These are phyloP conservation scores for Podargus strigoides DNA, from an alignment of 2,797 vertebrate species.

Conservation along the genomic window DNA sequence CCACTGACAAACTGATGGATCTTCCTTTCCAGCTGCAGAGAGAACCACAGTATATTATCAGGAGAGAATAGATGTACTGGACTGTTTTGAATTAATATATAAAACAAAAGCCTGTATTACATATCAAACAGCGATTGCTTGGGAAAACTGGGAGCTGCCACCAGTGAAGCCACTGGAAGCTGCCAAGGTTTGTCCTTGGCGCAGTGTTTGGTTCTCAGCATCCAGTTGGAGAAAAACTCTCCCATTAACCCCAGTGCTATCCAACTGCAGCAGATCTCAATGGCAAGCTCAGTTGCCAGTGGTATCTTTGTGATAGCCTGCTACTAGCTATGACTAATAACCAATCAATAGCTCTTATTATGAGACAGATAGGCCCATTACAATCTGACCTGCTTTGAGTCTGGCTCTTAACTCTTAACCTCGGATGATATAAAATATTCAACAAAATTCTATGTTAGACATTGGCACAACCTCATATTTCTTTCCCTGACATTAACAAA, in stretches of 20 bases:
- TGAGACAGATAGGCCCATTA: not conserved
- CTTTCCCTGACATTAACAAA: conserved; percentile 4
- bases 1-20: not conserved
- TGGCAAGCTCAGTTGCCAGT: not conserved
- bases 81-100: not conserved
- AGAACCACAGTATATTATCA: not conserved
- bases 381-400: not conserved
- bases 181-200: not conserved
- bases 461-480: not conserved
- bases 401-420: conserved; percentile 16
- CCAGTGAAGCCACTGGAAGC: not conserved
- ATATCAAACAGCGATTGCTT: not conserved
- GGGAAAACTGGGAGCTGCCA: not conserved
- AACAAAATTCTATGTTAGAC: not conserved
- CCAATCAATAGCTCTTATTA: not conserved
- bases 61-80: not conserved
- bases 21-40: not conserved
- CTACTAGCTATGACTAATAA: not conserved
- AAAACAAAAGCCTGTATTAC: not conserved
- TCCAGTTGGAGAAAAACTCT: not conserved
- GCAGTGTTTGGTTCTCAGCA: not conserved
- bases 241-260: not conserved
- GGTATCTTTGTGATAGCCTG: not conserved
- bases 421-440: not conserved
- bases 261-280: fast-evolving